Evolutionary conservation across 2,888 invertebrate genomes (phyloP).

Genomic region (Drosophila quinaria): DNA sequence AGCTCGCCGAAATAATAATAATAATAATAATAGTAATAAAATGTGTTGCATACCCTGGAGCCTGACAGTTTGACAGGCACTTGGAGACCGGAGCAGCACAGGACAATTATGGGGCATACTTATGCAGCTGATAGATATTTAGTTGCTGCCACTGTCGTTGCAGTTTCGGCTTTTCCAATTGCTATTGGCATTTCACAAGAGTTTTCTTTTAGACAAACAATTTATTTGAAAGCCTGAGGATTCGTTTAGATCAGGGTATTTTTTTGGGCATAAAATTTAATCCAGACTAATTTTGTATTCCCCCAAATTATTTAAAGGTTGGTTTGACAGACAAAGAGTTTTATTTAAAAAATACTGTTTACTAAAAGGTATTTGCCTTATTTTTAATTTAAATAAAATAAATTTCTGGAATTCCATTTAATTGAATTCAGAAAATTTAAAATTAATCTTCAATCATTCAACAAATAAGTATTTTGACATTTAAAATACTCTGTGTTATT

Average conservation of each 20-base stretch:
- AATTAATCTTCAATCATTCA: neutral
- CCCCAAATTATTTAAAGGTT: neutral
- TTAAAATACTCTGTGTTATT: too few species aligned
- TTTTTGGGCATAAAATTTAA: neutral
- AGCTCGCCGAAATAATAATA: conserved; percentile 27
- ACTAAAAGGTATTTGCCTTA: too few species aligned
- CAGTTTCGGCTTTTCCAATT: conserved; percentile 1
- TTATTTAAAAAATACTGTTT: too few species aligned
- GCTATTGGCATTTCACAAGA: conserved; percentile 14
- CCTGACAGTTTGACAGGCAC: conserved; percentile 45
- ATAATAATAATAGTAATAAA: conserved; percentile 18
- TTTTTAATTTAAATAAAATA: too few species aligned
- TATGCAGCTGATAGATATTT: conserved; percentile 9
- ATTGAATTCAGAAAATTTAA: neutral
- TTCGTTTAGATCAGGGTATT: neutral
- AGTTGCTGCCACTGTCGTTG: neutral
- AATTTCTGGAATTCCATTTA: neutral
- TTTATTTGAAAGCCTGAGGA: neutral
- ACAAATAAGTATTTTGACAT: neutral
- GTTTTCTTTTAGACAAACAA: neutral
- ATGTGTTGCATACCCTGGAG: conserved; percentile 46
- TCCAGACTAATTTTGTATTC: neutral
- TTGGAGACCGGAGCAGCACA: conserved; percentile 20
- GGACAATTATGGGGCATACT: conserved; percentile 50
- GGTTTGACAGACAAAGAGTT: too few species aligned